phyloP scores from a whole-genome alignment of 2,888 invertebrate genomes.

The Leptarthrus brevirostris region DNA sequence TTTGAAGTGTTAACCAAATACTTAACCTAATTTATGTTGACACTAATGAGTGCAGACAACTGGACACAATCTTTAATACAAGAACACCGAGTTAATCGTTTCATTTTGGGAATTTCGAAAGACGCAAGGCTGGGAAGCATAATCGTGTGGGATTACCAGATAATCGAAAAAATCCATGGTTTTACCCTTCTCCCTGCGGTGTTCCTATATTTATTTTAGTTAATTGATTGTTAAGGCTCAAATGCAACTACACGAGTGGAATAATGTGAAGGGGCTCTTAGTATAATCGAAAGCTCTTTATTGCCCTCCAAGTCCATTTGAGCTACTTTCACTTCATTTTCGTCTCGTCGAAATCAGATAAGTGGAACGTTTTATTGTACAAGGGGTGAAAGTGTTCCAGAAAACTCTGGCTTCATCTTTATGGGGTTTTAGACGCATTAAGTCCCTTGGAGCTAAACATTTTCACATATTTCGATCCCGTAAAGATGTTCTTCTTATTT shows the following conservation, averaged over 20 bases:
- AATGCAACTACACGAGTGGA: slow-evolving; percentile 29
- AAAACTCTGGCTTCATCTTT: too few relatives aligned
- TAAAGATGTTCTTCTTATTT: too few relatives aligned
- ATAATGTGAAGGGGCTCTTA: not conserved
- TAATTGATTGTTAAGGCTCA: slow-evolving; percentile 42
- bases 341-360: not conserved
- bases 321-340: slow-evolving; percentile 34
- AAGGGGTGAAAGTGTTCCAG: too few relatives aligned
- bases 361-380: too few relatives aligned
- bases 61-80: slow-evolving; percentile 25
- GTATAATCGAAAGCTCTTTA: slow-evolving; percentile 22
- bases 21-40: slow-evolving; percentile 44
- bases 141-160: slow-evolving; percentile 38
- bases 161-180: slow-evolving; percentile 31
- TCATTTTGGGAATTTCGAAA: slow-evolving; percentile 14
- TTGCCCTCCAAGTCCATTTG: slow-evolving; percentile 13
- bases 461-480: too few relatives aligned
- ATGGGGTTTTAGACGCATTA: too few relatives aligned
- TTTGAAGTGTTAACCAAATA: slow-evolving; percentile 45
- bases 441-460: too few relatives aligned
- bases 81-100: slow-evolving; percentile 23
- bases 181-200: slow-evolving; percentile 1
- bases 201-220: slow-evolving; percentile 30
- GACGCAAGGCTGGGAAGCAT: not conserved
- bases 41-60: slow-evolving; percentile 36